phyloP scores from a whole-genome alignment of 2,888 invertebrate genomes.

The Timandra comae region DNA sequence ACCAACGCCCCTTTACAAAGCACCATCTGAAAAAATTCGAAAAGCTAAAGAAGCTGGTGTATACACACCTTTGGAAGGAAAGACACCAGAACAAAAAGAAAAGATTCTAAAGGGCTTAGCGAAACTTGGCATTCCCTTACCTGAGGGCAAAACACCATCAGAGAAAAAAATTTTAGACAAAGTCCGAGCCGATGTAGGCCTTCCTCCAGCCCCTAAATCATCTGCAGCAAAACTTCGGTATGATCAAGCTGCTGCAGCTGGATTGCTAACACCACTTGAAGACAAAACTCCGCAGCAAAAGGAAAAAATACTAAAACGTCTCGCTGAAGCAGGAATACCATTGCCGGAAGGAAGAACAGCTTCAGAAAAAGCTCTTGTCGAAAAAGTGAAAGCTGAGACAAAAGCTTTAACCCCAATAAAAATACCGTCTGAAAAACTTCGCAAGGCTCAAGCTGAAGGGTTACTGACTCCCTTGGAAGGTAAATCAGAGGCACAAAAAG shows the following conservation, averaged over 20 bases:
- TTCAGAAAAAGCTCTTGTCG: conserved; percentile 30
- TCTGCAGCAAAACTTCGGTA: conserved; percentile 18
- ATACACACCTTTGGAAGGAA: neutral
- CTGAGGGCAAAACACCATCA: conserved; percentile 24
- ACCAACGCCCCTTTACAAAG: neutral
- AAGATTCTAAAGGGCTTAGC: conserved; percentile 22
- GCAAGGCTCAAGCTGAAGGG: conserved; percentile 25
- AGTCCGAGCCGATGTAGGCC: conserved; percentile 20
- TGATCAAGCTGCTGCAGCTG: conserved; percentile 16
- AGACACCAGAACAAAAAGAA: conserved; percentile 20
- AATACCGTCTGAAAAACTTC: conserved; percentile 18
- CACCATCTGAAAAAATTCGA: conserved; percentile 13
- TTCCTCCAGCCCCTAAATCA: conserved; percentile 26
- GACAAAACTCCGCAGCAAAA: conserved; percentile 18
- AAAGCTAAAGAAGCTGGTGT: conserved; percentile 26
- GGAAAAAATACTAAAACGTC: conserved; percentile 20
- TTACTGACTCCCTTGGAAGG: conserved; percentile 23
- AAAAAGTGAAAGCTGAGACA: conserved; percentile 20
- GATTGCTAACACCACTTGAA: conserved; percentile 16
- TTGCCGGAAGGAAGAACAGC: conserved; percentile 31
- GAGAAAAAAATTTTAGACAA: conserved; percentile 25
- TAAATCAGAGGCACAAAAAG: conserved; percentile 22
- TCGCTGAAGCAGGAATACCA: conserved; percentile 23
- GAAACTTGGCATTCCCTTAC: conserved; percentile 20
- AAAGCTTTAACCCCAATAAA: neutral